Conservation (phyloP, 2,888 invertebrate species). For the Volucella bombylans region DNA sequence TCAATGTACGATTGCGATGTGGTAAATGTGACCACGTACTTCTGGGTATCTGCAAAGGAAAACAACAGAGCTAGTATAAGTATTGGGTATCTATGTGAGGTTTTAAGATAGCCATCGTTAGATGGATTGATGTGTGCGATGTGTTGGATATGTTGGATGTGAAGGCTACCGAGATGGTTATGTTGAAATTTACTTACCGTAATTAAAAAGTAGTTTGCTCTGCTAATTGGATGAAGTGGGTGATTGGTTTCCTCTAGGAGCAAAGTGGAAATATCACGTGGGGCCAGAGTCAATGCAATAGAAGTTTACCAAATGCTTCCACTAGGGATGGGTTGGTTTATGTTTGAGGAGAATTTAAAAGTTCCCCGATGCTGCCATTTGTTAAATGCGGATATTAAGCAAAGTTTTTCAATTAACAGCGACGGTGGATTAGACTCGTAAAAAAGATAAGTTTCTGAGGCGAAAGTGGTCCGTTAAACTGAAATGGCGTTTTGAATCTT, state of each 20-base stretch:
- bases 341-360: no score
- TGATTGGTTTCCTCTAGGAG: background rate
- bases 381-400: no score
- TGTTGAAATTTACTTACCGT: conserved; percentile 41
- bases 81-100: background rate
- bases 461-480: no score
- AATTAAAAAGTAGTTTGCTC: conserved; percentile 63
- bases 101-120: conserved; percentile 18
- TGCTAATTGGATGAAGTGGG: conserved; percentile 43
- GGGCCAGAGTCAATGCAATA: no score
- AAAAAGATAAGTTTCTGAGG: no score
- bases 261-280: background rate
- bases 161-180: background rate
- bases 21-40: conserved; percentile 96
- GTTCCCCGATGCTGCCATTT: no score
- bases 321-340: no score
- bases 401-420: no score
- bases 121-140: conserved; percentile 15
- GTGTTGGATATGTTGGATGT: background rate
- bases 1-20: conserved; percentile 96
- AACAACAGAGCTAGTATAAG: conserved; percentile 42
- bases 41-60: conserved; percentile 89
- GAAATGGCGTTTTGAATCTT: no score
- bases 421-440: no score
- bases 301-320: no score